Percentiles rank a stretch among this genome's conserved stretches.
These are phyloP conservation scores for Hesperia comma DNA, from an alignment of 2,888 invertebrate species.

Conservation along the genomic window DNA sequence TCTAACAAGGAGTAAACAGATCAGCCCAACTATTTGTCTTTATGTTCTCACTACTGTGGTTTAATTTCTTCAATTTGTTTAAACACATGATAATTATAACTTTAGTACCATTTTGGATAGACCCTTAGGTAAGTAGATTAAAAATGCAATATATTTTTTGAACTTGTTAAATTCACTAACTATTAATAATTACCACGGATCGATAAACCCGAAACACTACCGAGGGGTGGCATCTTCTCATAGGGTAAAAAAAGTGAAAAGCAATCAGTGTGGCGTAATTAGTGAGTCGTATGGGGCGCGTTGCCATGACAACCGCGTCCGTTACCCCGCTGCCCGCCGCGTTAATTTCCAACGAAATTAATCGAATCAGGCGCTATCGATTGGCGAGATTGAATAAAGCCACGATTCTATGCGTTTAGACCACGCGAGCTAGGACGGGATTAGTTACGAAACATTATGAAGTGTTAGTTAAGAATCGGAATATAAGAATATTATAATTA, in stretches of 20 bases:
- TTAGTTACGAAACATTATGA: no score
- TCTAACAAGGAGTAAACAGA: no score
- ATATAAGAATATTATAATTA: no score
- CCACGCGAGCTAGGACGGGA: slow-evolving; percentile 37
- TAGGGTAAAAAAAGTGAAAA: slow-evolving; percentile 82
- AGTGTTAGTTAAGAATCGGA: no score
- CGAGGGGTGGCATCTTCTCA: slow-evolving; percentile 80
- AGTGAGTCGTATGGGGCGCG: slow-evolving; percentile 83
- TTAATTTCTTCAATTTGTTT: no score
- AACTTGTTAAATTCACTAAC: slow-evolving; percentile 29
- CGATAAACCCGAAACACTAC: slow-evolving; percentile 41
- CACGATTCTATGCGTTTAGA: slow-evolving; percentile 42
- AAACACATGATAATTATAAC: no score
- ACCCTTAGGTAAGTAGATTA: background rate
- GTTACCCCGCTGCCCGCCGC: slow-evolving; percentile 75
- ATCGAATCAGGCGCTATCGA: slow-evolving; percentile 80
- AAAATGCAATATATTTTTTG: slow-evolving; percentile 6
- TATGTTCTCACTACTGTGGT: no score
- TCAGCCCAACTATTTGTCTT: no score
- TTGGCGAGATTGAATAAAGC: slow-evolving; percentile 63
- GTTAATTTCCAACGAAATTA: slow-evolving; percentile 81
- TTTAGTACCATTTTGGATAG: no score
- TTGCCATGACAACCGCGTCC: slow-evolving; percentile 76
- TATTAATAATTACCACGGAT: slow-evolving; percentile 33
- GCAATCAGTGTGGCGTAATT: slow-evolving; percentile 84